Evolutionary conservation across 2,113 vertebrate genomes (phyloP), one percentile per base, ranked within the genome.

Genomic region (Athene cunicularia): DNA sequence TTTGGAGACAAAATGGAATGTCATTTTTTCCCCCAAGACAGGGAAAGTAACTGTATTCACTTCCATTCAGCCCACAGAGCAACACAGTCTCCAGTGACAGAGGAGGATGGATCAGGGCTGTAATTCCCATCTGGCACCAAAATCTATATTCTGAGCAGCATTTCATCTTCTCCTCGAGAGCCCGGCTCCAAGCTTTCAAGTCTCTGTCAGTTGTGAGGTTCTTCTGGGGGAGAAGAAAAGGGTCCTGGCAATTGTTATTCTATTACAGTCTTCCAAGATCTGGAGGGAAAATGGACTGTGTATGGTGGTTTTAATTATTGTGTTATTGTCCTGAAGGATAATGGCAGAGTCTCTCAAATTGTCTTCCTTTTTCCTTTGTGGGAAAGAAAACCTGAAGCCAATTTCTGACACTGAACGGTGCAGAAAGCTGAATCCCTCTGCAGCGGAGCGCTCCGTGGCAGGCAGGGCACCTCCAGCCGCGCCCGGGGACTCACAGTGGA

Each of bases 1-100:
- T 96, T 98, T 97, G 88, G 96, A 98, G 97, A 98, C 97, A 98
- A 98, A 98, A 98, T 98, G 98, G 97, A 98, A 98, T 98, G 98
- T 98, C 97, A 98, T 98, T 98, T 98, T 97, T 98, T 90, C 87
- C 97, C 84, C 81, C 97, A 95, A 97, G 97, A 98, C 97, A 97
- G 93, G 92, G 90, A 83, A 96, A 90, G 94, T 93, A 97, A 96
- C 89, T 93, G 91, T 91, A 87, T 94, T 97, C 86, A 24, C 97
- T 98, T 98, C 96, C 95, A 98, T 98, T 98, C 95, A 97, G 96
- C 89, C 96, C 96, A 93, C 96, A 97, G 88, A 97, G 92, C 83
- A 96, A 89, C 88, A 95, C 87, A 96, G 88, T 15, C 85, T 80
- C 49, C 76, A 50, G 2, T 93, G 97, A 97, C 95, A 97, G 94